Conservation (phyloP, 2,113 vertebrate genomes). For the Apteryx mantelli region DNA sequence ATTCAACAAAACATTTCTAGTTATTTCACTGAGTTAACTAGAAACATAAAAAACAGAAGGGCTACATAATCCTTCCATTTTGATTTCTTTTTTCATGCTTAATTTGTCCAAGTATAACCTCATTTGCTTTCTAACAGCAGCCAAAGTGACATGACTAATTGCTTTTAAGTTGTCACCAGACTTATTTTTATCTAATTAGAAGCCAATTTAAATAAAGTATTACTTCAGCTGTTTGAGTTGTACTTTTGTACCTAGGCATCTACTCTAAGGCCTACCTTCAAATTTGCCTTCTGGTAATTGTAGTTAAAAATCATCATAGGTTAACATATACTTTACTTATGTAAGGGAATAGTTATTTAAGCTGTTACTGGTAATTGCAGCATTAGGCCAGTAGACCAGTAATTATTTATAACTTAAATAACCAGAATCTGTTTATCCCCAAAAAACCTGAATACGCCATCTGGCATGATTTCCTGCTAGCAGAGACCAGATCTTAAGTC, state of each 20-base stretch:
- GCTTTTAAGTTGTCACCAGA: neutral
- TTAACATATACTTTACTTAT: constrained; percentile 17
- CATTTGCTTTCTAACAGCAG: neutral
- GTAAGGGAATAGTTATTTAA: constrained; percentile 41
- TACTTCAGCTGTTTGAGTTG: neutral
- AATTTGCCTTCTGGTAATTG: neutral
- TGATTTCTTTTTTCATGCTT: neutral
- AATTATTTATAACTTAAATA: constrained; percentile 57
- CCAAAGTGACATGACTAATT: neutral
- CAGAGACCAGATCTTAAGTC: neutral
- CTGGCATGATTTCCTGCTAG: neutral
- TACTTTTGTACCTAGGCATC: neutral
- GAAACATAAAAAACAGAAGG: neutral
- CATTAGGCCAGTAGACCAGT: constrained; percentile 23
- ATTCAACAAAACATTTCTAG: neutral
- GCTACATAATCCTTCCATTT: neutral
- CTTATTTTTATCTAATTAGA: neutral
- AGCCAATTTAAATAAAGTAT: neutral
- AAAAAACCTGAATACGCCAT: constrained; percentile 8
- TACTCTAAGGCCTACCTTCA: neutral
- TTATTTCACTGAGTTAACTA: neutral
- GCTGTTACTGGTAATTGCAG: neutral
- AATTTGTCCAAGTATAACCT: neutral
- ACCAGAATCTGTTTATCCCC: constrained; percentile 36
- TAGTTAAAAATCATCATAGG: neutral